Evolutionary conservation across 92 coral and sea anemone species (phyloP).

Genomic region (Isaurus tuberculatus): DNA sequence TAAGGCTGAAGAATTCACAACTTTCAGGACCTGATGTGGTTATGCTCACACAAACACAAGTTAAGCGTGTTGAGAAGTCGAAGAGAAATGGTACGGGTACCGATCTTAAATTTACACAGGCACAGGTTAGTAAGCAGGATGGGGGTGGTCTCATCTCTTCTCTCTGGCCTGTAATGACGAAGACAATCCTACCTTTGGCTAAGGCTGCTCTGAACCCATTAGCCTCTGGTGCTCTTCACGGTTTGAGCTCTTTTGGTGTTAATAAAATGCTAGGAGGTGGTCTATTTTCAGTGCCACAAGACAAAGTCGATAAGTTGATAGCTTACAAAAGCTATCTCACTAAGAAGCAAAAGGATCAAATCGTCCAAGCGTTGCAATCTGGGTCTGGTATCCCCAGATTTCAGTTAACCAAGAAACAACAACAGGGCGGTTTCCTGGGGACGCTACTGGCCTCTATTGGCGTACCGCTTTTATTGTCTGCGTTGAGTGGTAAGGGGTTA

Average conservation of each 20-base stretch:
- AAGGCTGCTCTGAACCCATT: neutral
- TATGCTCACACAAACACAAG: neutral
- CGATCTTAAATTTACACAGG: neutral
- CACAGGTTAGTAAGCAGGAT: neutral
- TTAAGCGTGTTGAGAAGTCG: neutral
- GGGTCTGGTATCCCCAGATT: neutral
- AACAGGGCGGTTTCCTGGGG: neutral
- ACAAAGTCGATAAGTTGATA: neutral
- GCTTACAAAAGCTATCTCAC: too few relatives aligned
- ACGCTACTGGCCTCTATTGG: neutral
- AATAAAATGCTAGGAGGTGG: neutral
- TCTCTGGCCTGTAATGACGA: neutral
- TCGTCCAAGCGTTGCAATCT: neutral
- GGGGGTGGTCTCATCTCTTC: neutral
- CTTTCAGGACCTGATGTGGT: neutral
- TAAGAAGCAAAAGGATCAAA: neutral
- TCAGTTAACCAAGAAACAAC: neutral
- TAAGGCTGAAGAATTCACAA: neutral
- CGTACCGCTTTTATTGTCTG: neutral
- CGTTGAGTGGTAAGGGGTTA: neutral
- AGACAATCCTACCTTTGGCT: neutral
- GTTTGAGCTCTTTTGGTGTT: neutral
- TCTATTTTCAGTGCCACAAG: neutral
- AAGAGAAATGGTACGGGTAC: neutral
- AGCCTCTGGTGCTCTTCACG: neutral